A percentile compares a stretch with the other conserved stretches of the same genome.
Evolutionary conservation across 2,113 vertebrate genomes (phyloP).

Genomic region (Zosterops hypoxanthus): DNA sequence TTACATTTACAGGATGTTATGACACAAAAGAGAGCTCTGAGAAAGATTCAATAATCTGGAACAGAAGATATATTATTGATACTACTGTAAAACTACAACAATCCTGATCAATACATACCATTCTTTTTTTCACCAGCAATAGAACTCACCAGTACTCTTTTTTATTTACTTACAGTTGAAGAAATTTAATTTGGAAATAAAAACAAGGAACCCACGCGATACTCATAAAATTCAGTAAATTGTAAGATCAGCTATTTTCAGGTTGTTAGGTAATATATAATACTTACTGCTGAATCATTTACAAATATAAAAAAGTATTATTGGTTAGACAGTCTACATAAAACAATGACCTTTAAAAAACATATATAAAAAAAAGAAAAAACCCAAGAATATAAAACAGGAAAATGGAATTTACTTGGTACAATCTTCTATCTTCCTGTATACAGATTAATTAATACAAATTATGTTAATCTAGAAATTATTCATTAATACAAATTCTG

Average conservation of each 20-base stretch:
- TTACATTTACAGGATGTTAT: background rate
- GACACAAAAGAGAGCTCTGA: background rate
- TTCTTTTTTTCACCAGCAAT: background rate
- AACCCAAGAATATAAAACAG: background rate
- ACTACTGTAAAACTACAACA: background rate
- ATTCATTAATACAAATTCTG: background rate
- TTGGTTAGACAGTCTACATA: background rate
- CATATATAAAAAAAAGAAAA: background rate
- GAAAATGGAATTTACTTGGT: background rate
- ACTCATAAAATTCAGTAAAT: background rate
- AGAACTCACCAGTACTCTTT: background rate
- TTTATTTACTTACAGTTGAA: background rate
- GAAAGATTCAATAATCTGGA: background rate
- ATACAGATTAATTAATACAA: background rate
- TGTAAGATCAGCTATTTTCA: background rate
- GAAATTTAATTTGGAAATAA: background rate
- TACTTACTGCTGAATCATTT: background rate
- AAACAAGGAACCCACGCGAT: background rate
- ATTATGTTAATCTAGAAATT: background rate
- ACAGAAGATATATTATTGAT: background rate
- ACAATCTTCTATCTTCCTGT: background rate
- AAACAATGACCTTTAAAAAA: background rate
- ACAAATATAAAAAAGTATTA: background rate
- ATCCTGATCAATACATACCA: background rate
- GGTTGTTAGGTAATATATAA: background rate